Base-by-base conservation (phyloP, 1,140 invertebrate species). In the Trichoplusia ni region DNA sequence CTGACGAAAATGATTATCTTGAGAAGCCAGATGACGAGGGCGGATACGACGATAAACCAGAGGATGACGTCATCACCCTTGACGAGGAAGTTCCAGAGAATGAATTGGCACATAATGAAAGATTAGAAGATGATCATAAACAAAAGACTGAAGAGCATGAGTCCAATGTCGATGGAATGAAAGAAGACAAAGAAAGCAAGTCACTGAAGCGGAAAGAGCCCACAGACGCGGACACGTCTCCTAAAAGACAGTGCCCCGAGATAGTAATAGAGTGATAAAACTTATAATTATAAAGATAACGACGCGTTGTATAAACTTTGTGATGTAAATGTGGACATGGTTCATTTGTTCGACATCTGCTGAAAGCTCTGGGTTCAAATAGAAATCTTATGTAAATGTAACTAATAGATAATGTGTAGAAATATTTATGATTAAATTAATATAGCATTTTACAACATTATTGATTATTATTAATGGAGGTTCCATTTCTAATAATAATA, bases 191-290 rank as follows among this genome's bases (percentile, higher is more conserved):
- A 13, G 82, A 85, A 65, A 42, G 60, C 9, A 86, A 85, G 64
- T 56, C 80, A 4, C 59, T 85, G 5, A 90, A 90, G 64, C 69
- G 87, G 25, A 90, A 88, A 79, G 87, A 89, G 63, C 79, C 80
- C 4, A 66, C 68, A n/a, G 80, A 81, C 6, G 82, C 84, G 7
- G 79, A 83, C 64, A 80, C 75, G 2, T 79, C 81, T 2, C 73
- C 82, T 9, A 90, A 90, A 71, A 86, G 86, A 86, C 87, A 85
- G 69, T 88, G 87, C 64, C 82, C 80, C 9, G 79, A 82, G 16
- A 73, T 79, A 49, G 23, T 77, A 61, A 75, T 69, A 73, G 76
- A 88, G 65, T 82, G 80, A 80, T 62, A 62, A 51, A 29, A 42
- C 7, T 25, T 8, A 38, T 14, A 33, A 47, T 54, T 6, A 38